Base-by-base conservation (phyloP, 2,888 invertebrate genomes). In the Orthonychiurus folsomi region DNA sequence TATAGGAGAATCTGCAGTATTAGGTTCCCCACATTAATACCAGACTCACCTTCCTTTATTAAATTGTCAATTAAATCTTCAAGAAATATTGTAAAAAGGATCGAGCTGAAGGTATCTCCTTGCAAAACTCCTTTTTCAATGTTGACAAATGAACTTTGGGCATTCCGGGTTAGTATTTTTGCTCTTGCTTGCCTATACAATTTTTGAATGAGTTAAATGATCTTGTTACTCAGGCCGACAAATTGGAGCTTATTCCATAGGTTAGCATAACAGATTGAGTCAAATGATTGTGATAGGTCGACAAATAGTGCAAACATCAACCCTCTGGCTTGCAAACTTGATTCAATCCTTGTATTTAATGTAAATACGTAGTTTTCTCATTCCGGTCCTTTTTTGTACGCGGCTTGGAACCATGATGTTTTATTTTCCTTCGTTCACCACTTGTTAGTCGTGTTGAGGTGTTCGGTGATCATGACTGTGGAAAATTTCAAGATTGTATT, bases 361-460 rank as follows among this genome's bases (percentile, higher is more conserved):
- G 52, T 54, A 21, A 61, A 63, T 1, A 63, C 58, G 24, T 63
- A 61, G 5, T 63, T 60, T 25, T 57, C 24, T 24, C 63, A 63
- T 12, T 61, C 63, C 5, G 24, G n/a, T 1, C 61, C 58, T 54
- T 53, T 61, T 21, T 55, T 63, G 27, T 63, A 63, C 2, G 63
- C 63, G 1, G 28, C 63, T 27, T 61, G 60, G 23, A 21, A 61
- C n/a, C 58, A 27, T 18, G 63, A 63, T 1, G 60, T 27, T 3
- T 21, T 54, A 2, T 56, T 53, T 48, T 61, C 24, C 1, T 47
- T 53, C n/a, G 26, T 37, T 48, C 63, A 56, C 63, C 63, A 63
- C 3, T 23, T 2, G 23, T 56, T 52, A 50, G 54, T 28, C 24
- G 54, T 53, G n/a, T n/a, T n/a, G n/a, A n/a, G n/a, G n/a, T n/a